phyloP scores from a whole-genome alignment of 2,113 vertebrate species.

The Pungitius pungitius region DNA sequence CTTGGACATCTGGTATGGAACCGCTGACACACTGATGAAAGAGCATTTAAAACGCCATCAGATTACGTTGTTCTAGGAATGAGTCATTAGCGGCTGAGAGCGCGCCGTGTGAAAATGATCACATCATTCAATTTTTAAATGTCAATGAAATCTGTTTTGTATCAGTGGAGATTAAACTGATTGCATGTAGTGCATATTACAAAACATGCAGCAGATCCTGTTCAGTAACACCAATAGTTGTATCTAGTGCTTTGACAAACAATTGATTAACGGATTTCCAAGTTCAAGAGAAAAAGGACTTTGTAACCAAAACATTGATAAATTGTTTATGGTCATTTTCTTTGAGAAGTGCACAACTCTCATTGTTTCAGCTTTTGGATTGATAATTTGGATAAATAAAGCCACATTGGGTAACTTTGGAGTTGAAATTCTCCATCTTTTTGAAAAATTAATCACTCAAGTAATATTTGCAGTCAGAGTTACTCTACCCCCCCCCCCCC shows the following conservation, averaged over 20 bases:
- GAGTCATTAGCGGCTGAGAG: neutral
- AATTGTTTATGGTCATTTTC: neutral
- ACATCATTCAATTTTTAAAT: neutral
- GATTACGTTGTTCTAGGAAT: neutral
- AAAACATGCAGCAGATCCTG: neutral
- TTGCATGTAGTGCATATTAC: neutral
- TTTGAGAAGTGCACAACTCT: neutral
- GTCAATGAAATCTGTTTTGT: neutral
- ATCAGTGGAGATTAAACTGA: neutral
- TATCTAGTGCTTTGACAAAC: neutral
- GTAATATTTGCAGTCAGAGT: constrained; percentile 26
- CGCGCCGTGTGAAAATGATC: neutral
- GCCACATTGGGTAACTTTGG: neutral
- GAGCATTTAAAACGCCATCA: neutral
- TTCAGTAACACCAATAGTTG: neutral
- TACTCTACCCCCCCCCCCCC: constrained; percentile 16
- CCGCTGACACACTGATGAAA: neutral
- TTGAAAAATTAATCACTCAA: neutral
- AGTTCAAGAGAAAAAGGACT: too few species aligned
- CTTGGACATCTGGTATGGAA: constrained; percentile 1
- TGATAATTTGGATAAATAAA: neutral
- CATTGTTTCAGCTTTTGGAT: neutral
- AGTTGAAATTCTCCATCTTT: neutral
- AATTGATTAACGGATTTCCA: neutral
- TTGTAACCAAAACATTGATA: too few species aligned